These are phyloP conservation scores for Neotoxoptera formosana DNA, from an alignment of 1,140 invertebrate species.

Conservation along the genomic window DNA sequence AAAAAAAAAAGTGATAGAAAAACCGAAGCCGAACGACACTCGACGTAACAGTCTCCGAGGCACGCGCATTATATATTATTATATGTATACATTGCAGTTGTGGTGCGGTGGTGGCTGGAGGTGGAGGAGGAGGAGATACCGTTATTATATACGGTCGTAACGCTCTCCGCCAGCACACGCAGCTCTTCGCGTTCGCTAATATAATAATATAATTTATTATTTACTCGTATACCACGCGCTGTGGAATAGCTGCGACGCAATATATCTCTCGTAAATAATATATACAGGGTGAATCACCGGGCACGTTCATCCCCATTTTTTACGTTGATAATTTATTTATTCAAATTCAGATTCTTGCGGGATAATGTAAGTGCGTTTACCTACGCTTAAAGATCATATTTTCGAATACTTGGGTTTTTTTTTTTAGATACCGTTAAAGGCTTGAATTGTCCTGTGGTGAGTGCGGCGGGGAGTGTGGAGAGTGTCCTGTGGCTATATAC, in stretches of 20 bases:
- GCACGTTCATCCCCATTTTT: neutral
- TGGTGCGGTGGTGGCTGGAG: neutral
- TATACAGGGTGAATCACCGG: neutral
- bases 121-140: neutral
- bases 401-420: neutral
- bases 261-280: neutral
- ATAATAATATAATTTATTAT: constrained; percentile 14
- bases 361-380: neutral
- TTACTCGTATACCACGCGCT: neutral
- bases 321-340: neutral
- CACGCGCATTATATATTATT: neutral
- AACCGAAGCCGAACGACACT: constrained; percentile 5
- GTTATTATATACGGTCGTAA: constrained; percentile 8
- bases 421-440: neutral
- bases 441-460: too few species aligned
- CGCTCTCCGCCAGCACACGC: neutral
- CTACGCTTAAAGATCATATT: neutral
- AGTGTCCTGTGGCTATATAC: too few species aligned
- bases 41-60: neutral
- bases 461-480: too few species aligned
- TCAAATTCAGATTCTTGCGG: neutral
- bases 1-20: neutral
- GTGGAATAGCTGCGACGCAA: neutral
- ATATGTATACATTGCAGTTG: neutral
- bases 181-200: neutral